Base-by-base conservation (phyloP, 1,140 invertebrate genomes). In the Heliconius congener region DNA sequence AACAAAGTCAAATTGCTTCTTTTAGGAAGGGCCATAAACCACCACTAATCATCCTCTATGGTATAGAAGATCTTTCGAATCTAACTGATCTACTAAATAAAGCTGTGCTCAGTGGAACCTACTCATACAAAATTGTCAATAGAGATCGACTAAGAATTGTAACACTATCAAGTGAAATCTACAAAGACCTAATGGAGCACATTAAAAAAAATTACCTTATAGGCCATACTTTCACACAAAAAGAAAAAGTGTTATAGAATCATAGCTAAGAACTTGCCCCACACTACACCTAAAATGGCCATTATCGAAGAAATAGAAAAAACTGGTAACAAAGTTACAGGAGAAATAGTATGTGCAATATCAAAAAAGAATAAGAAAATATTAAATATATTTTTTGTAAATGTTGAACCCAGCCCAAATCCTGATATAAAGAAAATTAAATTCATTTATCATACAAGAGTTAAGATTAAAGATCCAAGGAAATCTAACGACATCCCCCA, bases 211-310 rank as follows among this genome's bases (percentile, higher is more conserved):
- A 84, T n/a, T 57, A 76, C 13, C 73, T 82, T 1, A 82, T 82
- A 27, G 80, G 78, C 0, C 81, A 81, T 50, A 83, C 78, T 39
- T 84, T 82, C 30, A 84, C 79, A 23, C 75, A 18, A n/a, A 82
- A 85, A 74, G 75, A 81, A 1, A 30, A 72, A 76, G 18, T 66
- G 66, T 37, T 81, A 57, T 13, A 70, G 82, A 73, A 76, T 82
- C 9, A 80, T 83, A 8, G 75, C 77, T 60, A 81, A 79, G 78
- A 81, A 81, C 39, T 71, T 84, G 39, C 83, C 83, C 30, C 71
- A 77, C 52, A 81, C 78, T 8, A 84, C 81, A 3, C 81, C 39
- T 42, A 42, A 42, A 42, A 42, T 11, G 13, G 42, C 42, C 42
- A 42, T 42, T 13, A 42, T 42, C 11, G 11, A 42, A 42, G 42